Evolutionary conservation across 92 coral and sea anemone genomes (phyloP).

Genomic region (Pocillopora meandrina): DNA sequence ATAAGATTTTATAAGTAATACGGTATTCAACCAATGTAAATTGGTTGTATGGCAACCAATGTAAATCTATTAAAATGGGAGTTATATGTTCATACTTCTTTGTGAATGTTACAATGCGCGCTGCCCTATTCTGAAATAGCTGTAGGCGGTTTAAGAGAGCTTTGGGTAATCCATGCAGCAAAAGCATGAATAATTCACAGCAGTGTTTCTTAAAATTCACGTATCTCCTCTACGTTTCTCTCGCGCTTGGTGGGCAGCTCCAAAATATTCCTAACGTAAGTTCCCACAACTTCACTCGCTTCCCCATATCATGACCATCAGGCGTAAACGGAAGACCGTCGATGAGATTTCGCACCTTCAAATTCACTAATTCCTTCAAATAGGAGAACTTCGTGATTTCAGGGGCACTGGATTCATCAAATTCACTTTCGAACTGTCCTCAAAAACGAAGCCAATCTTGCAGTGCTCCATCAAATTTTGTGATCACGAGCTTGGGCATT

Average conservation of each 20-base stretch:
- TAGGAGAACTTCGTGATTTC: neutral
- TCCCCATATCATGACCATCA: slow-evolving; percentile 33
- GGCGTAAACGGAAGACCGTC: neutral
- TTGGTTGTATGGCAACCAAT: too few species aligned
- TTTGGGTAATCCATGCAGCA: too few species aligned
- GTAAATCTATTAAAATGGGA: too few species aligned
- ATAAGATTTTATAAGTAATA: too few species aligned
- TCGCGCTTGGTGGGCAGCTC: slow-evolving; percentile 27
- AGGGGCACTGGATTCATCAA: too few species aligned
- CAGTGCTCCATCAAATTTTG: slow-evolving; percentile 27
- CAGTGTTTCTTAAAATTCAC: slow-evolving; percentile 44
- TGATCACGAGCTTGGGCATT: neutral
- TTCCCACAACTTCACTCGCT: slow-evolving; percentile 59
- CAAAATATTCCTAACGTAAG: slow-evolving; percentile 49
- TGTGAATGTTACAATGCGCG: too few species aligned
- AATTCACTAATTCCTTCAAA: slow-evolving; percentile 56
- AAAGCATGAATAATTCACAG: slow-evolving; percentile 14
- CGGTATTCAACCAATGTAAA: too few species aligned
- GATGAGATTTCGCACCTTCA: slow-evolving; percentile 5
- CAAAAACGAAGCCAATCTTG: slow-evolving; percentile 48
- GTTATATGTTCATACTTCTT: too few species aligned
- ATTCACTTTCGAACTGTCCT: neutral
- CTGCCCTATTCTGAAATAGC: too few species aligned
- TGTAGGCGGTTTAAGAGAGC: too few species aligned
- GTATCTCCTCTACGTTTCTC: slow-evolving; percentile 2